Evolutionary conservation across 2,888 invertebrate species (phyloP), one percentile per base, ranked within the genome.

Genomic region (Aphidoletes aphidimyza): DNA sequence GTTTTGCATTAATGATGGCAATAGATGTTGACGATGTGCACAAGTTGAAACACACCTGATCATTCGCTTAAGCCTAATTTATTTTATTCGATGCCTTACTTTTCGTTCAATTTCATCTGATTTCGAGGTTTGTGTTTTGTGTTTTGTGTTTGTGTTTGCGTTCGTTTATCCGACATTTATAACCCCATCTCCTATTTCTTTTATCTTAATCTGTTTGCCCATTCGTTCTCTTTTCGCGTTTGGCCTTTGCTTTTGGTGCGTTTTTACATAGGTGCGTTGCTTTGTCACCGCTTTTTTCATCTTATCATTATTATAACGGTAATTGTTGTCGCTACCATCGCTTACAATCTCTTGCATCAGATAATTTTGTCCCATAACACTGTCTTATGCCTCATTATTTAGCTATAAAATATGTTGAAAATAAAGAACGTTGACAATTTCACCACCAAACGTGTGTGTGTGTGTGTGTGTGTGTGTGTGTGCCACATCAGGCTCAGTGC

Each of bases 351-450:
- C 5, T 69, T 69, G 69, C 11, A 34, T 69, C 34, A 6, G 69
- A 69, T 69, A 69, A 69, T 69, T 26, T 30, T 30, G 17, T 34
- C 3, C 30, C 17, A 30, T 30, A 6, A 30, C 69, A 69, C 30
- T 14, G 69, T 30, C 69, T 69, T 14, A 14, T 69, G 34, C 69
- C 69, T 34, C 69, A 69, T 69, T 69, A 69, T 69, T 69, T 69
- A 69, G 69, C 69, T 30, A 69, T 69, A 69, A 69, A 69, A 69
- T 69, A 69, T 69, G 26, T 69, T 69, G 30, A 69, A 69, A 69
- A 69, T 69, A 69, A 69, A 69, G n/a, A n/a, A n/a, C n/a, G n/a
- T n/a, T n/a, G n/a, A n/a, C n/a, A n/a, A n/a, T n/a, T n/a, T n/a
- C n/a, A n/a, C n/a, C n/a, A n/a, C n/a, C n/a, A n/a, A n/a, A n/a